Evolutionary conservation across 2,888 invertebrate genomes (phyloP).

Genomic region (Microctonus brassicae): DNA sequence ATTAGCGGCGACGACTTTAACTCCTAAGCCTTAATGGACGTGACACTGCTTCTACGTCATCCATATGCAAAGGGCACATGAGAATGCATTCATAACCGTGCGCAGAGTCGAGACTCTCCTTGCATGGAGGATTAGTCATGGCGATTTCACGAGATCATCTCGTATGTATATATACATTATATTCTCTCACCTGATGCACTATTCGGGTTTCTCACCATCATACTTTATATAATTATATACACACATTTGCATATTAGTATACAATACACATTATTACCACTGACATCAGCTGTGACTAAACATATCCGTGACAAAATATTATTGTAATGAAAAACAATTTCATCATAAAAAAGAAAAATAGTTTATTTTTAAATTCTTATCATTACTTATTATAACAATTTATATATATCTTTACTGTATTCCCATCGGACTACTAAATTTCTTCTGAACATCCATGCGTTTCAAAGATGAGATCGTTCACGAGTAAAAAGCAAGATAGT

Average conservation of each 20-base stretch:
- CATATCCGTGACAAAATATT: too few relatives aligned
- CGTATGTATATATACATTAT: background rate
- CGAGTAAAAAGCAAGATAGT: constrained; percentile 32
- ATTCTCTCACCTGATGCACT: constrained; percentile 10
- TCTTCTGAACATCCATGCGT: constrained; percentile 45
- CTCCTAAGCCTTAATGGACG: constrained; percentile 58
- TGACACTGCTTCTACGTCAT: constrained; percentile 54
- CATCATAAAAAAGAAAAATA: too few relatives aligned
- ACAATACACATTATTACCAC: too few relatives aligned
- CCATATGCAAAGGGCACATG: constrained; percentile 57
- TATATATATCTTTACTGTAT: constrained; percentile 54
- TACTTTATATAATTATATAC: constrained; percentile 30
- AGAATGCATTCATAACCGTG: constrained; percentile 35
- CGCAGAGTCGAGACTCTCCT: constrained; percentile 24
- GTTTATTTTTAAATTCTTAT: too few relatives aligned
- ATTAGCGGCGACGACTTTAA: constrained; percentile 55
- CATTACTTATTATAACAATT: too few relatives aligned
- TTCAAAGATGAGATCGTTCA: constrained; percentile 47
- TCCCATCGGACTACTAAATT: constrained; percentile 59
- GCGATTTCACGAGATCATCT: constrained; percentile 38
- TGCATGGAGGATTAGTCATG: constrained; percentile 55
- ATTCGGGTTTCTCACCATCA: constrained; percentile 48
- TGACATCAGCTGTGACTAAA: too few relatives aligned
- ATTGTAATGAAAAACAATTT: too few relatives aligned
- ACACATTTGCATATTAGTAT: constrained; percentile 22